Evolutionary conservation across 2,888 invertebrate species (phyloP).

Genomic region (Phytoseiulus persimilis): DNA sequence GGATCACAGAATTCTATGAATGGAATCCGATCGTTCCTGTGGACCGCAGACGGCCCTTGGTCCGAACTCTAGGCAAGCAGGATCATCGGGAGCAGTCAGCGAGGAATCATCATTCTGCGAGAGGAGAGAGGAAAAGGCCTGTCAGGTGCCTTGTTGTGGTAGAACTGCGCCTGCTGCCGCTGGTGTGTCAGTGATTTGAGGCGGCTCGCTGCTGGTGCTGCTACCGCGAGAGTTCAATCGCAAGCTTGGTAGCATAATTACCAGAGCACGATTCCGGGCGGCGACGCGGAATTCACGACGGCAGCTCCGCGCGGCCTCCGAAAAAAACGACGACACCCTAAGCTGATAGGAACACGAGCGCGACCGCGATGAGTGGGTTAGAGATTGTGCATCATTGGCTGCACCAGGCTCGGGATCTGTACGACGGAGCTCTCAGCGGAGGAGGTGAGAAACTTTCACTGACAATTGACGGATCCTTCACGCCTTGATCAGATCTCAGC

Average conservation of each 20-base stretch:
- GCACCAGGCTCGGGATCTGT: slow-evolving; percentile 10
- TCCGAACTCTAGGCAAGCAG: neutral
- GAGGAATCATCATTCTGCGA: neutral
- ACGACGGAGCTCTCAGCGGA: slow-evolving; percentile 25
- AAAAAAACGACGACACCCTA: neutral
- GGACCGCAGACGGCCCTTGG: neutral
- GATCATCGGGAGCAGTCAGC: neutral
- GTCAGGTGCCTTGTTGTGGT: neutral
- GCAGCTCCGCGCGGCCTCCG: neutral
- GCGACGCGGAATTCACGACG: neutral
- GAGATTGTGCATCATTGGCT: slow-evolving; percentile 16
- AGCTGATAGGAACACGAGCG: neutral
- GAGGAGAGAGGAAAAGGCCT: slow-evolving; percentile 5
- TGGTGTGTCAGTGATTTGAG: neutral
- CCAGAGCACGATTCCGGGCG: neutral
- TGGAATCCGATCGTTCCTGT: no score
- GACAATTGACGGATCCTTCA: neutral
- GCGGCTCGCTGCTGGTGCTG: neutral
- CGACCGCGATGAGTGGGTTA: neutral
- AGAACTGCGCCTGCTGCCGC: neutral
- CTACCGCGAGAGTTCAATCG: neutral
- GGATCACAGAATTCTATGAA: no score
- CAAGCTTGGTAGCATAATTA: neutral
- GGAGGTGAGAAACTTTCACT: slow-evolving; percentile 1
- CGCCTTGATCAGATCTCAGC: neutral